phyloP scores from a whole-genome alignment of 1,140 invertebrate species.

The Frieseomelitta varia region DNA sequence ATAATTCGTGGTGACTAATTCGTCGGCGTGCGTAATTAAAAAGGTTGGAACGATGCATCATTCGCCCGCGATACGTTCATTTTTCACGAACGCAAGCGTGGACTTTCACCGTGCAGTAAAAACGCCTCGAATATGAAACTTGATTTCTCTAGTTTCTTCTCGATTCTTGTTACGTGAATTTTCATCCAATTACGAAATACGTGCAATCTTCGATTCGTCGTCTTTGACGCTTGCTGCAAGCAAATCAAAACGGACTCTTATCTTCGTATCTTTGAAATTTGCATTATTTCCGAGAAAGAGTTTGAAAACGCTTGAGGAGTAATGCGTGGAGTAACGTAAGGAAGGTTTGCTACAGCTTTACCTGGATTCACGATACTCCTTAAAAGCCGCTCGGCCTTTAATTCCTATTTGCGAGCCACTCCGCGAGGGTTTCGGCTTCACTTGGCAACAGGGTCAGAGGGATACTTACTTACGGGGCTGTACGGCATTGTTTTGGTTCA shows the following conservation, averaged over 20 bases:
- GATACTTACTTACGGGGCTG: conserved; percentile 78
- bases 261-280: neutral
- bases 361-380: neutral
- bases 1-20: conserved; percentile 7
- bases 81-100: neutral
- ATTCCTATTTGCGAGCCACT: conserved; percentile 11
- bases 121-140: neutral
- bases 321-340: too few species aligned
- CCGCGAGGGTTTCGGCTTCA: conserved; percentile 69
- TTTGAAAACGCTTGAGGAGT: neutral
- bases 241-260: neutral
- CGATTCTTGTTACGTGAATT: neutral
- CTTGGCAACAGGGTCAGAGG: conserved; percentile 80
- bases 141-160: neutral
- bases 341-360: neutral
- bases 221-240: neutral
- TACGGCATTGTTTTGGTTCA: conserved; percentile 81
- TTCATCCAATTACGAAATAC: neutral
- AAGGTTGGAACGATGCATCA: neutral
- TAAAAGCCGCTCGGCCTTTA: neutral
- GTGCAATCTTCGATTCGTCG: neutral
- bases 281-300: neutral
- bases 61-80: neutral
- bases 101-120: conserved; percentile 2
- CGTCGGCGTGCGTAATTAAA: neutral